Base-by-base conservation (phyloP, 2,797 vertebrate species). In the Spatula clypeata region DNA sequence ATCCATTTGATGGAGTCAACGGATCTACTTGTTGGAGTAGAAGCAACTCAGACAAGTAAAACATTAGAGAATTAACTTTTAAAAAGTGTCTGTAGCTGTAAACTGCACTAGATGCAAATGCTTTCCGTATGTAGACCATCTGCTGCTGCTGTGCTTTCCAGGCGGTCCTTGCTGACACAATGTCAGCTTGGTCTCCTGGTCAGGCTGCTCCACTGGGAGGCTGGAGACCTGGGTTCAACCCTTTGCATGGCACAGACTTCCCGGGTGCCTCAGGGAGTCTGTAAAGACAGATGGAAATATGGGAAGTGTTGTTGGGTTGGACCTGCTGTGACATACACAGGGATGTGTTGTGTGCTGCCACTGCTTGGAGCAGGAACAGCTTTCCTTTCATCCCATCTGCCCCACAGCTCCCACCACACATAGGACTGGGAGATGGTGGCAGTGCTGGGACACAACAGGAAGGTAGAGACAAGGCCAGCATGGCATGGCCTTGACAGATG, bases 91-190 rank as follows among this genome's bases (percentile, higher is more conserved):
- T 6, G 32, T 76, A 76, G 64, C 60, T 58, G 11, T 53, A 70
- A 93, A 73, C 32, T 16, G 71, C 40, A 0, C 23, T 77, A 27
- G 81, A 85, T 47, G 69, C 20, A 61, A 92, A 92, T 38, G 40
- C 7, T 79, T 90, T 64, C 90, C 2, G 4, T 79, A 85, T 88
- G 86, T 70, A 92, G 66, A 94, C 88, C 88, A 92, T 84, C 95
- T 96, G 92, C 83, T 93, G 95, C 89, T 90, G 80, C 70, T 90
- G 92, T 13, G 69, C 81, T 86, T 65, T 51, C 88, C 93, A 69
- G 79, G 66, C 0, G 1, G 77, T 73, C 88, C 85, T n/a, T 73
- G 53, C 72, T 77, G 88, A 61, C 61, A 61, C 38, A 93, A 74
- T n/a, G 31, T 71, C 92, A 90, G 49, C 67, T 51, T 20, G 44